Evolutionary conservation across 2,797 vertebrate species (phyloP).

Genomic region (Pseudochirops corinnae): DNA sequence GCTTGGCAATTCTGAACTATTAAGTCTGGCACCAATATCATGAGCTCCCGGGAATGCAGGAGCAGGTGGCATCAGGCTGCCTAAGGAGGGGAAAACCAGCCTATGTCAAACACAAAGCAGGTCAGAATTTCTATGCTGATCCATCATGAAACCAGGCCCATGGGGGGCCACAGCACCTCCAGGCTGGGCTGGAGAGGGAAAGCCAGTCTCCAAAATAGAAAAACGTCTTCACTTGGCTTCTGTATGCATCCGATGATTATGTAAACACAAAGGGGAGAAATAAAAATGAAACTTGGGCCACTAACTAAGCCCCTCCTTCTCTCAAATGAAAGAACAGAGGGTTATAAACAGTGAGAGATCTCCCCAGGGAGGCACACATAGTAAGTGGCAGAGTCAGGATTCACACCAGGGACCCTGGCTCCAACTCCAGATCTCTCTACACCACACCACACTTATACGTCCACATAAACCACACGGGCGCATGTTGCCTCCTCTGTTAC

Average conservation of each 20-base stretch:
- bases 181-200: no score
- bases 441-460: neutral
- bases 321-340: conserved; percentile 17
- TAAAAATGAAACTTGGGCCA: neutral
- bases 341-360: neutral
- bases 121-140: no score
- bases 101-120: no score
- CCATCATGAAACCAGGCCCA: no score
- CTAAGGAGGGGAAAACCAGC: no score
- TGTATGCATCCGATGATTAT: neutral
- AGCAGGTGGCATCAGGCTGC: no score
- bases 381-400: neutral
- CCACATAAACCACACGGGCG: neutral
- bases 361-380: neutral
- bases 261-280: no score
- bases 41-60: no score
- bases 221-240: neutral
- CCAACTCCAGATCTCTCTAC: neutral
- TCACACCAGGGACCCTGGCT: neutral
- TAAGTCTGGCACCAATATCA: no score
- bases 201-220: no score
- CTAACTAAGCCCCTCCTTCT: neutral
- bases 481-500: neutral
- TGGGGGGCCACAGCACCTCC: no score
- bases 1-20: no score